Percentiles rank a stretch among this genome's conserved stretches.
phyloP scores from a whole-genome alignment of 2,113 vertebrate genomes.

The Prolemur simus region DNA sequence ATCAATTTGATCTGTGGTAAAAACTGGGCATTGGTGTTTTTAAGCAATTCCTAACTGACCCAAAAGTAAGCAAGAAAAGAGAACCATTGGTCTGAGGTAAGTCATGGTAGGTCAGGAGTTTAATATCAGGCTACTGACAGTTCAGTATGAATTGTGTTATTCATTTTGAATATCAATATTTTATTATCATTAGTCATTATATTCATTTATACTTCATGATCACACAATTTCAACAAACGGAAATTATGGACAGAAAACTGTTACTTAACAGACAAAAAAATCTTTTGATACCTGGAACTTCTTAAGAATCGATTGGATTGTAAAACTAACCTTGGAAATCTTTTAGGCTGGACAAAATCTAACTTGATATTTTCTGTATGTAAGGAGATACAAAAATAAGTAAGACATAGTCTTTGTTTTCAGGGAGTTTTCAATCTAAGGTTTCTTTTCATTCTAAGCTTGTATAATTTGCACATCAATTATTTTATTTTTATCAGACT shows the following conservation, averaged over 20 bases:
- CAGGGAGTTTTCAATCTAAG: slow-evolving; percentile 28
- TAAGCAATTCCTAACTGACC: not conserved
- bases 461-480: slow-evolving; percentile 42
- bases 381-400: not conserved
- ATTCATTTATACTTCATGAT: not conserved
- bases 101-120: not conserved
- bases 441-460: slow-evolving; percentile 29
- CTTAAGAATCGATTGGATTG: not conserved
- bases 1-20: not conserved
- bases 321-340: not conserved
- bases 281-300: slow-evolving; percentile 15
- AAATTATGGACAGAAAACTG: not conserved
- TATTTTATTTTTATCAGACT: slow-evolving; percentile 64
- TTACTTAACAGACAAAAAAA: slow-evolving; percentile 3
- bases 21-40: not conserved
- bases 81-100: not conserved
- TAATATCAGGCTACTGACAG: not conserved
- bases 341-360: not conserved
- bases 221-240: not conserved
- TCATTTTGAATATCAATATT: not conserved
- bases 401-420: not conserved
- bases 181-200: not conserved
- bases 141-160: not conserved
- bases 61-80: slow-evolving; percentile 25
- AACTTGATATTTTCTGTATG: not conserved